phyloP scores from a whole-genome alignment of 2,113 vertebrate genomes.

The Sylvietta virens region DNA sequence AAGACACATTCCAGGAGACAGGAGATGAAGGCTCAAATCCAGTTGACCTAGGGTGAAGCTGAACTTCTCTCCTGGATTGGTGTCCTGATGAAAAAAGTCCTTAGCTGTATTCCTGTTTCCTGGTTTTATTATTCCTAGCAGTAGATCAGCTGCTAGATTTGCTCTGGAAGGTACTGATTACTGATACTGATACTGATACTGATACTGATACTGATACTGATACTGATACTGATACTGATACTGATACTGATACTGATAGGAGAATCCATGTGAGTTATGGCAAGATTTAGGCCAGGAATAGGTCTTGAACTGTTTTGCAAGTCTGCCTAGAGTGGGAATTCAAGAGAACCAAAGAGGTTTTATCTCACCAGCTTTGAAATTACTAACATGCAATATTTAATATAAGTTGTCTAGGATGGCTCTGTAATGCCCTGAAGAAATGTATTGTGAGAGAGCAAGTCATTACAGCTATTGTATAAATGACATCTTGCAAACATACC shows the following conservation, averaged over 20 bases:
- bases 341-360: background rate
- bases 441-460: background rate
- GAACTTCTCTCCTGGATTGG: background rate
- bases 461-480: background rate
- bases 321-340: background rate
- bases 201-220: no score
- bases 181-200: no score
- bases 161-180: background rate
- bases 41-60: background rate
- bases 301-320: background rate
- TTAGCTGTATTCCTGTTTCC: background rate
- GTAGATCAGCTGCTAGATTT: background rate
- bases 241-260: background rate
- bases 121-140: background rate
- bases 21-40: background rate
- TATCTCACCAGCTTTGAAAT: background rate
- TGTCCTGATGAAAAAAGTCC: background rate
- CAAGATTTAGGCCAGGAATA: background rate
- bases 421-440: background rate
- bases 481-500: accelerated
- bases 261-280: background rate
- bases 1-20: background rate
- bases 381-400: background rate
- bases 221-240: no score
- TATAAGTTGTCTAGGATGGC: background rate